Percentiles rank a stretch among this genome's conserved stretches.
Conservation (phyloP, 2,888 invertebrate species). For the Danaus chrysippus region DNA sequence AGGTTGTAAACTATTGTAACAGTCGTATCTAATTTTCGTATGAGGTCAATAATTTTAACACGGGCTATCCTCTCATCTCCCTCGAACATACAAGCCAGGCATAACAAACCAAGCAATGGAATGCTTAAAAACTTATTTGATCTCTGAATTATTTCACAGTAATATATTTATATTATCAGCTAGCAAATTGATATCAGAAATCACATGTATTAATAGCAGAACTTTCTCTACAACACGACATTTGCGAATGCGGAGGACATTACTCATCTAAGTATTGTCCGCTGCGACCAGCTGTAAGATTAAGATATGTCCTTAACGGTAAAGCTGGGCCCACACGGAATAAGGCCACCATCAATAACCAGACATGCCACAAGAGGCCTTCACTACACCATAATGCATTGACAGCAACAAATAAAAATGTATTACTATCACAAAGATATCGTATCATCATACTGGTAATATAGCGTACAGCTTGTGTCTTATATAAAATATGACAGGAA, state of each 20-base stretch:
- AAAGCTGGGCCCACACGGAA: constrained; percentile 57
- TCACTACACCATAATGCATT: constrained; percentile 5
- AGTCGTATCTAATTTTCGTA: constrained; percentile 25
- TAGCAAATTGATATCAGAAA: background rate
- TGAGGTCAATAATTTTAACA: constrained; percentile 3
- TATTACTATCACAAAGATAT: background rate
- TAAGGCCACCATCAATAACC: constrained; percentile 33
- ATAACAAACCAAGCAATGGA: too few species aligned
- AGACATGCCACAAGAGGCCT: constrained; percentile 16
- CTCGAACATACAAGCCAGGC: background rate
- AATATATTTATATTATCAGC: background rate
- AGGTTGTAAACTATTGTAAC: constrained; percentile 17
- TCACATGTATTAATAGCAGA: constrained; percentile 3
- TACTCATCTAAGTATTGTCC: constrained; percentile 67
- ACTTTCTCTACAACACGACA: constrained; percentile 46
- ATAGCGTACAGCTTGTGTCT: too few species aligned
- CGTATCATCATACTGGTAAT: too few species aligned
- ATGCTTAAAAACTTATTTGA: too few species aligned
- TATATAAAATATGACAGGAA: background rate
- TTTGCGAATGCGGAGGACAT: constrained; percentile 58
- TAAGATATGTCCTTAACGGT: constrained; percentile 73
- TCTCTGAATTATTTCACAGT: background rate
- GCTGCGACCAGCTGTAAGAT: constrained; percentile 59
- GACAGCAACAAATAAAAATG: background rate
- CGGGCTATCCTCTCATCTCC: background rate